Base-by-base conservation (phyloP, 2,888 invertebrate genomes). In the Tetramorium bicarinatum region DNA sequence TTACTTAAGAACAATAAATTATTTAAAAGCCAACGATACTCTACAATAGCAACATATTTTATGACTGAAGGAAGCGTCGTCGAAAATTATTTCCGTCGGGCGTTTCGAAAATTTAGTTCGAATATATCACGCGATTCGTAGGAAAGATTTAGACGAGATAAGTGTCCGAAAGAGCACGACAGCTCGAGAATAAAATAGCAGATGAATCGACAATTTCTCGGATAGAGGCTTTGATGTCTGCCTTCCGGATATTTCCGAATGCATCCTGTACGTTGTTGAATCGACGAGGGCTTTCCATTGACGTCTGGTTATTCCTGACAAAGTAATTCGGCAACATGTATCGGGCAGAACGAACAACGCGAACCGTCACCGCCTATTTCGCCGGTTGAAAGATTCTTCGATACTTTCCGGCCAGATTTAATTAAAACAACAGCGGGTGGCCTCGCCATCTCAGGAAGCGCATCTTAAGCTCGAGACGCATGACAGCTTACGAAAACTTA, bases 351-450 rank as follows among this genome's bases (percentile, higher is more conserved):
- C 62, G 54, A 79, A 52, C 47, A 66, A 80, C 75, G 41, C 47
- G 15, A 59, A 41, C 41, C 25, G 54, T 41, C 38, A 61, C 21
- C 49, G 38, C 8, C 49, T 67, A 61, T 47, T 34, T 47, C 18
- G 18, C n/a, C 67, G 49, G 59, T n/a, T 44, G 79, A 76, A 38
- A 29, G 59, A 77, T 66, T 75, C 56, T 67, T 76, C 77, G 76
- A 82, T 77, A 76, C 76, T 71, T 47, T 3, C 25, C 29, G 21
- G 56, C 85, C 52, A 84, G 79, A 89, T 87, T 87, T 87, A 89
- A 89, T 89, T 89, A 87, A 89, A 86, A 82, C 85, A 77, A 74
- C 29, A 41, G 6, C 34, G 56, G 59, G 34, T 11, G 66, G n/a
- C 11, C 62, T 25, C 29, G 56, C 29, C 15, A 34, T 44, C 54